Evolutionary conservation across 1,140 invertebrate species (phyloP).

Genomic region (Zaprionus nigranus): DNA sequence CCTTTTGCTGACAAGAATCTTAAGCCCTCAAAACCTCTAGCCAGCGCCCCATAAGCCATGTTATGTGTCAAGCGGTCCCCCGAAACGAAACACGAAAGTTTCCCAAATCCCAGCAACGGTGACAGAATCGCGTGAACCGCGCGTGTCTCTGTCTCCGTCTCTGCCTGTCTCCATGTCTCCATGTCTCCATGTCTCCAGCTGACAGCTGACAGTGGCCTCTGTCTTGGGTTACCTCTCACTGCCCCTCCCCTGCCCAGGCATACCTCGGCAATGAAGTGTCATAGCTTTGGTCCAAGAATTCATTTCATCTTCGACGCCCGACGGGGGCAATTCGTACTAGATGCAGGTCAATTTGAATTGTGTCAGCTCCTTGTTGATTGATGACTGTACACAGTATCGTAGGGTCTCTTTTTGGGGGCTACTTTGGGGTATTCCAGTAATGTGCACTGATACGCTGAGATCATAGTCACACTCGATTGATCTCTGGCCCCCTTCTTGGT

Average conservation of each 20-base stretch:
- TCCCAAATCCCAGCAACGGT: conserved; percentile 44
- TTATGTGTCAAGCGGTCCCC: conserved; percentile 25
- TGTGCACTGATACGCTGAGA: conserved; percentile 36
- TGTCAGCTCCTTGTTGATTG: conserved; percentile 69
- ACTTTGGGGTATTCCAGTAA: conserved; percentile 32
- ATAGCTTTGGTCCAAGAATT: conserved; percentile 30
- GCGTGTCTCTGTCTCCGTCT: conserved; percentile 52
- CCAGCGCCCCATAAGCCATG: conserved; percentile 52
- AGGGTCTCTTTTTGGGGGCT: conserved; percentile 3
- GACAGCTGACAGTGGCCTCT: conserved; percentile 66
- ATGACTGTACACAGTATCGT: conserved; percentile 54
- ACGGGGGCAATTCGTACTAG: conserved; percentile 46
- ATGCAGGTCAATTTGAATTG: conserved; percentile 72
- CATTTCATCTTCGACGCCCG: conserved; percentile 21
- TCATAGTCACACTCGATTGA: conserved; percentile 47
- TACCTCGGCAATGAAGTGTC: conserved; percentile 33
- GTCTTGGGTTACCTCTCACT: conserved; percentile 11
- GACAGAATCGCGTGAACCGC: conserved; percentile 51
- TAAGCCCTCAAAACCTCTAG: conserved; percentile 62
- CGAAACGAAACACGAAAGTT: conserved; percentile 48
- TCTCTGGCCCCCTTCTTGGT: no score
- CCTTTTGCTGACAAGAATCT: conserved; percentile 78
- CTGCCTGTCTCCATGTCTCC: conserved; percentile 40
- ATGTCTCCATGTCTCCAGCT: conserved; percentile 32
- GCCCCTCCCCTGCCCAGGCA: not conserved